Conservation (phyloP, 2,888 invertebrate species). For the Cerceris rybyensis region DNA sequence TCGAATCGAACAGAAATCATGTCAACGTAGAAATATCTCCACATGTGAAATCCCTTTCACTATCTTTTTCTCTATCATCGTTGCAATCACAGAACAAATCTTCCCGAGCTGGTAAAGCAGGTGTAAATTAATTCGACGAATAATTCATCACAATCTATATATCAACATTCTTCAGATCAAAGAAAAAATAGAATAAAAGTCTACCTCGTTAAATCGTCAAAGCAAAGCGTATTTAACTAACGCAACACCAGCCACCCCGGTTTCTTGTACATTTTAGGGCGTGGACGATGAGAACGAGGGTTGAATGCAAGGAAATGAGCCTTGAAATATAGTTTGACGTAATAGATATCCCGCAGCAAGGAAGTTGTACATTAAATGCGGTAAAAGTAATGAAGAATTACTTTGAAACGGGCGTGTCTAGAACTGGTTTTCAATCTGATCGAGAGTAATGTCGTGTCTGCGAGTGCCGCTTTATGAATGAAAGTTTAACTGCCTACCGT, state of each 20-base stretch:
- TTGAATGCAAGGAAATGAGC: constrained; percentile 64
- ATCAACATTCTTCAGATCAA: constrained; percentile 1
- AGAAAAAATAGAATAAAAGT: constrained; percentile 2
- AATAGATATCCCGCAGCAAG: constrained; percentile 45
- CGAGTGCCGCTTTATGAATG: constrained; percentile 55
- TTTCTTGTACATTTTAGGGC: constrained; percentile 36
- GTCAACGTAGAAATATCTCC: neutral
- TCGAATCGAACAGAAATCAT: neutral
- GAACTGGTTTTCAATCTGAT: constrained; percentile 71
- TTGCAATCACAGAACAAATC: neutral
- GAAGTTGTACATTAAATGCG: constrained; percentile 45
- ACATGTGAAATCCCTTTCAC: neutral
- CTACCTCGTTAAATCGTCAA: neutral
- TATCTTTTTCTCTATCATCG: neutral
- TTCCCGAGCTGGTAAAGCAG: neutral
- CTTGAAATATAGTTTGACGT: constrained; percentile 63
- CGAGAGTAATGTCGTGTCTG: constrained; percentile 52
- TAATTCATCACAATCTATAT: constrained; percentile 11
- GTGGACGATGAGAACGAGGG: constrained; percentile 46
- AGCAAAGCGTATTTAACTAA: constrained; percentile 32
- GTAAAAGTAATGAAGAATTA: constrained; percentile 67
- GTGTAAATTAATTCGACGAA: constrained; percentile 32
- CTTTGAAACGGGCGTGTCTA: constrained; percentile 60
- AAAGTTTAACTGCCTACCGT: constrained; percentile 38
- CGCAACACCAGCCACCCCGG: constrained; percentile 12